Percentiles rank a stretch among this genome's conserved stretches.
phyloP scores from a whole-genome alignment of 1,140 invertebrate species.

The Drosophila mayri region DNA sequence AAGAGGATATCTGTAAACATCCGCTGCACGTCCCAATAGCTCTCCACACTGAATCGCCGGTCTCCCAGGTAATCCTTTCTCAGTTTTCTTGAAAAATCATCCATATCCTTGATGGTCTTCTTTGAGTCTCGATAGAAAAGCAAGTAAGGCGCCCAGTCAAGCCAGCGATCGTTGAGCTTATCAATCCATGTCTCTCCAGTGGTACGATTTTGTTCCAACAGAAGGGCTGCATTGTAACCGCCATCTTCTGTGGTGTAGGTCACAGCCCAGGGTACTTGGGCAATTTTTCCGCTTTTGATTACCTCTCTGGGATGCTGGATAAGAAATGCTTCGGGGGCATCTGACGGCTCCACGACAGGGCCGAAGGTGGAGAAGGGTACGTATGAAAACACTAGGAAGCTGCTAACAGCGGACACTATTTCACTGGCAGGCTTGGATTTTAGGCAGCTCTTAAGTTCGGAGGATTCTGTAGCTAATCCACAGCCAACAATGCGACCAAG shows the following conservation, averaged over 20 bases:
- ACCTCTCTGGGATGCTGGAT: constrained; percentile 85
- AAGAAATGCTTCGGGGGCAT: constrained; percentile 85
- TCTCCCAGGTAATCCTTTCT: constrained; percentile 47
- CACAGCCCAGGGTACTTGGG: constrained; percentile 86
- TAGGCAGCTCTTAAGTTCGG: constrained; percentile 87
- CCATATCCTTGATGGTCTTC: constrained; percentile 23
- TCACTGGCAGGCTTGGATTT: constrained; percentile 84
- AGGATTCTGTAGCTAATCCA: constrained; percentile 65
- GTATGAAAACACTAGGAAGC: constrained; percentile 84
- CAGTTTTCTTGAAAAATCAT: constrained; percentile 38
- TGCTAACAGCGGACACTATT: constrained; percentile 51
- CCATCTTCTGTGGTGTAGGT: constrained; percentile 86
- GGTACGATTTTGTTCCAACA: constrained; percentile 22
- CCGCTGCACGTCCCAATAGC: constrained; percentile 46
- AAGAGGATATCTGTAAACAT: constrained; percentile 67
- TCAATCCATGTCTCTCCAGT: constrained; percentile 26
- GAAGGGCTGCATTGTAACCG: constrained; percentile 85
- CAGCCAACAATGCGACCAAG: constrained; percentile 87
- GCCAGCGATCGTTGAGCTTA: constrained; percentile 54
- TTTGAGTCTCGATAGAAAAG: constrained; percentile 49
- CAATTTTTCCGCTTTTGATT: constrained; percentile 84
- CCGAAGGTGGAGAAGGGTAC: constrained; percentile 87
- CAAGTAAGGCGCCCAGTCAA: constrained; percentile 53
- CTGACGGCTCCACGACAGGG: constrained; percentile 85
- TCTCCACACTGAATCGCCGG: constrained; percentile 47